A percentile compares a stretch with the other conserved stretches of the same genome.
These are phyloP conservation scores for Poeciliopsis paucimaculata DNA, from an alignment of 2,797 vertebrate species.

Conservation along the genomic window DNA sequence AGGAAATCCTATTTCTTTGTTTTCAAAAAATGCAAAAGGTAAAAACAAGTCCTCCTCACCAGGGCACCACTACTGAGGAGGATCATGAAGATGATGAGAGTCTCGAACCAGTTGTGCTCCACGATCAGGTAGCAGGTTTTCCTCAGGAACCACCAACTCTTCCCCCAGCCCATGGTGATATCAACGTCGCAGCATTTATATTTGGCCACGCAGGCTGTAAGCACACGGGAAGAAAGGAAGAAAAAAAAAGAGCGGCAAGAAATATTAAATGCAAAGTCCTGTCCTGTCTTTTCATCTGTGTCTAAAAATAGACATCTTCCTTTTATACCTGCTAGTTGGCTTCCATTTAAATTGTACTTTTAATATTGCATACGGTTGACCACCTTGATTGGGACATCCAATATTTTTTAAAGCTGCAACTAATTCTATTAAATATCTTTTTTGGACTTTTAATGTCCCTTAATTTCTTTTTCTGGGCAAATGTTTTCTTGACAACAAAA, in stretches of 20 bases:
- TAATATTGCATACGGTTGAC: neutral
- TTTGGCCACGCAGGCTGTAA: conserved; percentile 88
- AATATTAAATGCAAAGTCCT: neutral
- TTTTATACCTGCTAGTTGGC: neutral
- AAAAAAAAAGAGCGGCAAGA: neutral
- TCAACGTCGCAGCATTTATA: conserved; percentile 93
- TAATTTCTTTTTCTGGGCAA: neutral
- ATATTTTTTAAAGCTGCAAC: neutral
- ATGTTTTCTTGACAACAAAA: neutral
- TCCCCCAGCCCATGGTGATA: conserved; percentile 91
- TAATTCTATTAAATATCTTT: neutral
- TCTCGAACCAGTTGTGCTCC: conserved; percentile 99
- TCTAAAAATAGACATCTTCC: neutral
- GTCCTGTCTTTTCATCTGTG: accelerated
- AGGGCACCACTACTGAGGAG: conserved; percentile 96
- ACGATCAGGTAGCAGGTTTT: conserved; percentile 98
- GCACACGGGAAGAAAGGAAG: conserved; percentile 23
- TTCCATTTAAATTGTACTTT: neutral
- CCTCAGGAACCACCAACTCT: conserved; percentile 95
- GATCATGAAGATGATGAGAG: conserved; percentile 99
- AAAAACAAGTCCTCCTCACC: conserved; percentile 75
- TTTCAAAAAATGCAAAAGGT: neutral
- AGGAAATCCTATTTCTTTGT: neutral
- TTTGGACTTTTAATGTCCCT: neutral
- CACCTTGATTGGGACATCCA: neutral